These are phyloP conservation scores for Egretta garzetta DNA, from an alignment of 2,113 vertebrate species.

Conservation along the genomic window DNA sequence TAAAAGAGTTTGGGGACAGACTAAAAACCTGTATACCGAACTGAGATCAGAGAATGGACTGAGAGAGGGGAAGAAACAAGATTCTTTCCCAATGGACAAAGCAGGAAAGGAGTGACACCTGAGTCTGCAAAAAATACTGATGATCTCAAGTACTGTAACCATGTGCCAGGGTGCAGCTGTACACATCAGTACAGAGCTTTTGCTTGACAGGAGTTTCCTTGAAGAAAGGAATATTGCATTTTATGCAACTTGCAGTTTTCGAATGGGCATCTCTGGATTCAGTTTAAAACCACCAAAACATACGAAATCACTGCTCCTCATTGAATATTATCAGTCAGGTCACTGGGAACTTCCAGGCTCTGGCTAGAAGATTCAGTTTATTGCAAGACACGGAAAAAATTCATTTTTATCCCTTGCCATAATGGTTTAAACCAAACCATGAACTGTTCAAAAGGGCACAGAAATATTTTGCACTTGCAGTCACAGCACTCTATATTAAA, in stretches of 20 bases:
- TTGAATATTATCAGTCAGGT: background rate
- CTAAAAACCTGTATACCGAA: background rate
- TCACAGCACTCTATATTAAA: background rate
- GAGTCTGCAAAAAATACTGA: background rate
- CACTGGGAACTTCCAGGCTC: background rate
- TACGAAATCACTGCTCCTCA: background rate
- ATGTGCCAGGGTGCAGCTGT: background rate
- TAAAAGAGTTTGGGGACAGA: background rate
- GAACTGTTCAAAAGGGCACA: background rate
- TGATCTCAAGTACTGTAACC: background rate
- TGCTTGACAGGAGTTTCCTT: background rate
- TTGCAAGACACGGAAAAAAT: background rate
- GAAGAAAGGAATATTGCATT: background rate
- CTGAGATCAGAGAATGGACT: background rate
- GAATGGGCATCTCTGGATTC: background rate
- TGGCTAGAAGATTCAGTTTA: background rate
- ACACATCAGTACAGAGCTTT: background rate
- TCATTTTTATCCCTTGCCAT: background rate
- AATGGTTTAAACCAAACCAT: background rate
- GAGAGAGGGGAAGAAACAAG: background rate
- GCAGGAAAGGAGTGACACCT: background rate
- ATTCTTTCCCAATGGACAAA: background rate
- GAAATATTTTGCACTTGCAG: background rate
- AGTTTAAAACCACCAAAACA: background rate
- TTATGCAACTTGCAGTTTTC: background rate